phyloP scores from a whole-genome alignment of 2,888 invertebrate genomes.

The Eueremaeus valkanovi region DNA sequence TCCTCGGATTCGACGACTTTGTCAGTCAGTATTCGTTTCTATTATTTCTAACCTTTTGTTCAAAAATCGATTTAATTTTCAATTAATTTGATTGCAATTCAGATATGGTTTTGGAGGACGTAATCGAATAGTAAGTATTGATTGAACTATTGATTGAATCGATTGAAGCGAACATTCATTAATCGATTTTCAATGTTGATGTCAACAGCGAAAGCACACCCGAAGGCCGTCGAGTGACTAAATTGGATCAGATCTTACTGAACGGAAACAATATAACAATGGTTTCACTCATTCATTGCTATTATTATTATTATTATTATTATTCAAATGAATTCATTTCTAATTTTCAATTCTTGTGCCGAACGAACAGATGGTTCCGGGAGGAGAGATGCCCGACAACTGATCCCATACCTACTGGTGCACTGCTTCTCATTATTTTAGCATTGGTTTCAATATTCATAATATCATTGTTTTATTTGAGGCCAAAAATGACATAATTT shows the following conservation, averaged over 20 bases:
- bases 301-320: not conserved
- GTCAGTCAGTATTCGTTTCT: slow-evolving; percentile 61
- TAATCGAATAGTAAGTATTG: slow-evolving; percentile 70
- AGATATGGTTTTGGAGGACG: slow-evolving; percentile 94
- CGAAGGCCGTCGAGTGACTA: slow-evolving; percentile 91
- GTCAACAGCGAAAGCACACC: slow-evolving; percentile 74
- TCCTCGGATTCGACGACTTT: slow-evolving; percentile 96
- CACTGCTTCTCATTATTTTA: no score
- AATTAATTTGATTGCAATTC: not conserved
- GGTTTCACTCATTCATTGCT: slow-evolving; percentile 59
- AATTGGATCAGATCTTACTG: slow-evolving; percentile 91
- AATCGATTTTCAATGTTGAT: slow-evolving; percentile 43
- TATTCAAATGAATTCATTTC: slow-evolving; percentile 23
- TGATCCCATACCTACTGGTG: no score
- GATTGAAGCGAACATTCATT: no score
- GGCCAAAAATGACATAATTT: no score
- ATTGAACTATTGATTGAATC: slow-evolving; percentile 50
- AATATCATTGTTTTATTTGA: not conserved
- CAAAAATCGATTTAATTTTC: not conserved
- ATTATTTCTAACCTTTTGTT: no score
- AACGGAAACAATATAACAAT: slow-evolving; percentile 99
- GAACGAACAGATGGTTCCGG: slow-evolving; percentile 68
- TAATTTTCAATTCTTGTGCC: no score
- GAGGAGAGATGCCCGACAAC: slow-evolving; percentile 70
- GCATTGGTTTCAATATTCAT: not conserved